Conservation (phyloP, 2,113 vertebrate genomes). For the Pimephales promelas region DNA sequence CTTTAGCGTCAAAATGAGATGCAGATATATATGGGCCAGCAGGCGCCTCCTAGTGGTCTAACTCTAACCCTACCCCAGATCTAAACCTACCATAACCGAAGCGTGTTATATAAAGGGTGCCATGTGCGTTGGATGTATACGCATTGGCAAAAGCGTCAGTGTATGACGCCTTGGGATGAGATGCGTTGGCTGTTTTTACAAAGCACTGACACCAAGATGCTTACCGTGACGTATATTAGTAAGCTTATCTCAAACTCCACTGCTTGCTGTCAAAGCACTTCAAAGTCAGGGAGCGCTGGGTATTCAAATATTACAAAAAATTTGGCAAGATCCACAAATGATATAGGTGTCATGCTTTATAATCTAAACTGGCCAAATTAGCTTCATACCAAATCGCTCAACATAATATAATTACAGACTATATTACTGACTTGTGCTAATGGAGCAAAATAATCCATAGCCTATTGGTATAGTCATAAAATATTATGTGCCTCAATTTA, state of each 20-base stretch:
- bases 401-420: not conserved
- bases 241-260: not conserved
- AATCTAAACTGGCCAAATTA: not conserved
- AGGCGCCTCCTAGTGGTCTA: too few relatives aligned
- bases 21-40: too few relatives aligned
- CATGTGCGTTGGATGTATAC: too few relatives aligned
- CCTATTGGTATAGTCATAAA: not conserved
- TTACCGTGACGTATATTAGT: not conserved
- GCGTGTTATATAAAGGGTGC: too few relatives aligned
- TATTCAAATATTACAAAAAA: not conserved
- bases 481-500: not conserved
- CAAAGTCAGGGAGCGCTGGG: not conserved
- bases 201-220: conserved; percentile 35
- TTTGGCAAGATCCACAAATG: not conserved
- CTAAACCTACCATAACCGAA: too few relatives aligned
- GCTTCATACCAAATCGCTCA: not conserved
- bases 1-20: too few relatives aligned
- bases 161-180: too few relatives aligned
- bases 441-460: conserved; percentile 6
- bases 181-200: conserved; percentile 22
- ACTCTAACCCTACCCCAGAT: too few relatives aligned
- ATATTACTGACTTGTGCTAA: not conserved
- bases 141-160: too few relatives aligned
- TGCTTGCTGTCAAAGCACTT: conserved; percentile 2
- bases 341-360: not conserved